These are phyloP conservation scores for Agrochola litura DNA, from an alignment of 2,888 invertebrate genomes.

Conservation along the genomic window DNA sequence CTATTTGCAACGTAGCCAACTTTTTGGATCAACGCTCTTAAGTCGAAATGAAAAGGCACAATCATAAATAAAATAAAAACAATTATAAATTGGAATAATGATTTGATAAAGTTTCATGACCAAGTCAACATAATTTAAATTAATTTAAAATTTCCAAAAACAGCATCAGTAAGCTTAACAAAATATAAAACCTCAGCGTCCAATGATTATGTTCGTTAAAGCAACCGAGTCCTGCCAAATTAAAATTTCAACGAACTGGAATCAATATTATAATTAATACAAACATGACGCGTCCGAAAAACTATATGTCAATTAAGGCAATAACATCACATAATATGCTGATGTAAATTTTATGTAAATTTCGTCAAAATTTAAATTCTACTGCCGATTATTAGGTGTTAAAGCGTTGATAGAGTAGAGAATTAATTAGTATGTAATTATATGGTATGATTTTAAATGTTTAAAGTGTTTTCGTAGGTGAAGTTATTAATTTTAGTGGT, in stretches of 20 bases:
- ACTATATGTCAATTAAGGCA: conserved; percentile 60
- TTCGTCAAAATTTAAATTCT: conserved; percentile 63
- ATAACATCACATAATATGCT: conserved; percentile 46
- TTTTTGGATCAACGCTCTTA: not conserved
- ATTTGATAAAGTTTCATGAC: not conserved
- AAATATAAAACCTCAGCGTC: conserved; percentile 30
- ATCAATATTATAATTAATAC: conserved; percentile 55
- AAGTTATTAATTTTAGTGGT: conserved; percentile 19
- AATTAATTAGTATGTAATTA: conserved; percentile 43
- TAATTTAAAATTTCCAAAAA: not conserved
- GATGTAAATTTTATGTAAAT: conserved; percentile 61
- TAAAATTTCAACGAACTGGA: conserved; percentile 48
- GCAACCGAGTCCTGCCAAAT: conserved; percentile 25
- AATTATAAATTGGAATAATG: not conserved
- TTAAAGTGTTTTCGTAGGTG: conserved; percentile 3
- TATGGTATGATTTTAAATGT: conserved; percentile 27
- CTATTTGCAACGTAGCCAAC: too few relatives aligned
- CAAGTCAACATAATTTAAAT: conserved; percentile 16
- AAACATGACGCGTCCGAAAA: conserved; percentile 50
- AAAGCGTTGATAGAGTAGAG: conserved; percentile 31
- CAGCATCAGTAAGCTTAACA: conserved; percentile 10
- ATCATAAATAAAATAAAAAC: not conserved
- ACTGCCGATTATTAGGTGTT: conserved; percentile 51
- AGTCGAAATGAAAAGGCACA: not conserved
- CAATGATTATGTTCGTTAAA: conserved; percentile 36